These are phyloP conservation scores for Oryctes rhinoceros DNA, from an alignment of 1,140 invertebrate genomes.

Conservation along the genomic window DNA sequence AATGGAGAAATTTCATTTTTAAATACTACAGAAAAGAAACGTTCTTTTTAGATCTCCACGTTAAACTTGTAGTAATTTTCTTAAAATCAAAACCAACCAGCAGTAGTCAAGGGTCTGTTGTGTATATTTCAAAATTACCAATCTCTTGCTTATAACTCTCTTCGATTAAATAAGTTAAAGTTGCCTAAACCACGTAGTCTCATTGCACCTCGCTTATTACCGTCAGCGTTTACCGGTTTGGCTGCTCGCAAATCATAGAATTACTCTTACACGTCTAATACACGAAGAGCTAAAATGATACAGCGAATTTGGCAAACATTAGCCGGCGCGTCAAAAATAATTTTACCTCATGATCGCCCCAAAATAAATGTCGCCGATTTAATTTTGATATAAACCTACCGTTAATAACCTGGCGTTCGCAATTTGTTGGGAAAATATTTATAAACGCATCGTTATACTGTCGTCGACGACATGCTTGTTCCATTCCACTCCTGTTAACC, in stretches of 20 bases:
- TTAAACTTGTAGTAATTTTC: too few relatives aligned
- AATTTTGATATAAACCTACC: constrained; percentile 19
- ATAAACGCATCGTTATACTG: neutral
- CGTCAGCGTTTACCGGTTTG: too few relatives aligned
- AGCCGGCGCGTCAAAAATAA: neutral
- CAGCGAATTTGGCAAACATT: constrained; percentile 11
- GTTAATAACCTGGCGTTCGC: constrained; percentile 16
- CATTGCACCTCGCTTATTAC: too few relatives aligned
- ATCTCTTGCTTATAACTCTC: too few relatives aligned
- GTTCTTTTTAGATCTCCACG: too few relatives aligned
- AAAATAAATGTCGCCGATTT: constrained; percentile 21
- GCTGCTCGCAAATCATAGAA: neutral
- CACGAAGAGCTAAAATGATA: neutral
- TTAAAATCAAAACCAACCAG: too few relatives aligned
- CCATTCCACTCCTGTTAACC: neutral
- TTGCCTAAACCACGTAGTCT: too few relatives aligned
- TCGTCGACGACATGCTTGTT: neutral
- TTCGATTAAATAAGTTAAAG: too few relatives aligned
- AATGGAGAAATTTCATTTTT: too few relatives aligned
- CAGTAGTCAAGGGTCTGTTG: too few relatives aligned
- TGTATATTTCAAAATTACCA: too few relatives aligned
- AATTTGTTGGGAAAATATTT: constrained; percentile 8
- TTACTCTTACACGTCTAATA: neutral
- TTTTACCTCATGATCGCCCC: constrained; percentile 16
- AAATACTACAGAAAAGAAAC: too few relatives aligned